Percentiles rank a stretch among this genome's conserved stretches.
phyloP scores from a whole-genome alignment of 2,113 vertebrate species.

The Polyodon spathula region DNA sequence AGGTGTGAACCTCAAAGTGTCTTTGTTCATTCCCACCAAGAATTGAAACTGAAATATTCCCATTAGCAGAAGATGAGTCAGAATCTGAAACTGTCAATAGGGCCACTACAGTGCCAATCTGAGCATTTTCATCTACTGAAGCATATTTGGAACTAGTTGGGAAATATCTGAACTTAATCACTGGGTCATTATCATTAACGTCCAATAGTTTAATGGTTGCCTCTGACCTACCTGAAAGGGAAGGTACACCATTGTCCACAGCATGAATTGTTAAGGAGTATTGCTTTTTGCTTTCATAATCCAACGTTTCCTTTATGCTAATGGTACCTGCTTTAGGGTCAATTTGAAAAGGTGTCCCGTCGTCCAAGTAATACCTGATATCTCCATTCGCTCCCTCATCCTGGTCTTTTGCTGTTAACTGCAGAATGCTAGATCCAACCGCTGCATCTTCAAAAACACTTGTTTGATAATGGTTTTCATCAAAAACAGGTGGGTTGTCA shows the following conservation, averaged over 20 bases:
- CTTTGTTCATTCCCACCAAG: slow-evolving; percentile 88
- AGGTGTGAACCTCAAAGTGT: slow-evolving; percentile 92
- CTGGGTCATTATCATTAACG: slow-evolving; percentile 91
- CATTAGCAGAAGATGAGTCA: slow-evolving; percentile 81
- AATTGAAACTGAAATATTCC: slow-evolving; percentile 90
- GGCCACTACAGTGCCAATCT: slow-evolving; percentile 88
- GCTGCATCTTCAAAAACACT: slow-evolving; percentile 80
- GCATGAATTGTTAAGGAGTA: slow-evolving; percentile 88
- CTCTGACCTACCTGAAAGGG: slow-evolving; percentile 78
- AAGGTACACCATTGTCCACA: slow-evolving; percentile 70
- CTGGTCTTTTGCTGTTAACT: slow-evolving; percentile 74
- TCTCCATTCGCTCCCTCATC: slow-evolving; percentile 91
- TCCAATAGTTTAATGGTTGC: slow-evolving; percentile 81
- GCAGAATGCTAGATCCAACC: slow-evolving; percentile 80
- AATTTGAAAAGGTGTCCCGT: slow-evolving; percentile 78
- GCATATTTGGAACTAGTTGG: slow-evolving; percentile 89
- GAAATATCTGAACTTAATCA: slow-evolving; percentile 87
- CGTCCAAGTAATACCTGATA: slow-evolving; percentile 79
- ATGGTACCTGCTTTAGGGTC: slow-evolving; percentile 82
- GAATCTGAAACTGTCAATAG: slow-evolving; percentile 88
- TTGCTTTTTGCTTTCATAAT: slow-evolving; percentile 76
- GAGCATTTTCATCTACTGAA: slow-evolving; percentile 89
- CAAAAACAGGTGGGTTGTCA: slow-evolving; percentile 86
- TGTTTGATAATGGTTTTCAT: slow-evolving; percentile 72
- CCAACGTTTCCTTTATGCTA: slow-evolving; percentile 74